phyloP scores from a whole-genome alignment of 1,140 invertebrate species.

The Apolygus lucorum region DNA sequence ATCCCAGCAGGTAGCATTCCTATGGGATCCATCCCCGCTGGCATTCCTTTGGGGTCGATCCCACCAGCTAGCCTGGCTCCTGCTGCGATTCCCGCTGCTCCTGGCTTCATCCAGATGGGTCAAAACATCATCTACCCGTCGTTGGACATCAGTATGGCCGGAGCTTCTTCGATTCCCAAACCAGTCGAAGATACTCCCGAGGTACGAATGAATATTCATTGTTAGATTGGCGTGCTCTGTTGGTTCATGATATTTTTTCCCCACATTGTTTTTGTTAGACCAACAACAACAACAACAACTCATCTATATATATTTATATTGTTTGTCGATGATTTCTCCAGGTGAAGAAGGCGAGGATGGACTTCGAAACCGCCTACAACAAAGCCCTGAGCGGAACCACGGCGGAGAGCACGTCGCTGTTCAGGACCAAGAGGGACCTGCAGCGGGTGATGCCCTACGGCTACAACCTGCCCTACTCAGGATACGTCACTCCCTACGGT shows the following conservation, averaged over 20 bases:
- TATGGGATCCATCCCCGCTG: too few species aligned
- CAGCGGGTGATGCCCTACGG: neutral
- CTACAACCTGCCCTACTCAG: conserved; percentile 1
- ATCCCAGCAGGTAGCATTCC: too few species aligned
- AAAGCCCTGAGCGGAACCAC: neutral
- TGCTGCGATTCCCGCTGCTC: neutral
- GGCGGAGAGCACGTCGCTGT: neutral
- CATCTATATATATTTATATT: too few species aligned
- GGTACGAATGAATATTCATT: neutral
- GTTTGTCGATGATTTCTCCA: conserved; percentile 17
- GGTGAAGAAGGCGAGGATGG: conserved; percentile 19
- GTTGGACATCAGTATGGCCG: neutral
- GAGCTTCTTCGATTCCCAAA: neutral
- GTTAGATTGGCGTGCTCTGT: neutral
- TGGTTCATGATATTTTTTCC: too few species aligned
- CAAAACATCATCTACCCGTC: conserved; percentile 6
- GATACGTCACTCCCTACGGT: neutral
- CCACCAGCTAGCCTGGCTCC: neutral
- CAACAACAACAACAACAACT: neutral
- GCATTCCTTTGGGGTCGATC: neutral
- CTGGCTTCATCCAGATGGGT: neutral
- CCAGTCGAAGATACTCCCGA: conserved; percentile 9
- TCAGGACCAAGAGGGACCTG: neutral
- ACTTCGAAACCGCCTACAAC: conserved; percentile 20
- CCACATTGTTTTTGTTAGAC: neutral